A percentile compares a stretch with the other conserved stretches of the same genome.
Evolutionary conservation across 2,797 vertebrate genomes (phyloP).

Genomic region (Platalea minor): DNA sequence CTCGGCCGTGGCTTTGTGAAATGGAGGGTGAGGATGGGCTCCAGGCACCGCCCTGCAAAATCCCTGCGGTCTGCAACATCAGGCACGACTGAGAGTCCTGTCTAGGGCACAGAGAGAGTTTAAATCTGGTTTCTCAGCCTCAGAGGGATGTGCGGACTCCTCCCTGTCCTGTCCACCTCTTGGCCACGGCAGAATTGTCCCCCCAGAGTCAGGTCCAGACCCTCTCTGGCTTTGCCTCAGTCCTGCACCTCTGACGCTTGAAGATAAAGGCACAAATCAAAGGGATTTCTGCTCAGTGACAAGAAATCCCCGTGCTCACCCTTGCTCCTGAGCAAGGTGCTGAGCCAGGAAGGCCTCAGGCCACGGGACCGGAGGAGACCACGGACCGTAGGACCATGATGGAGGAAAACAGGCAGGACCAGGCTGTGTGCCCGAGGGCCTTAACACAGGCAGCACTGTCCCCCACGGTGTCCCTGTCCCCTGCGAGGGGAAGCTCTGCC

Average conservation of each 20-base stretch:
- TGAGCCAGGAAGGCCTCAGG: background rate
- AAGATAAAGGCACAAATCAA: background rate
- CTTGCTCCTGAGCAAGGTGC: background rate
- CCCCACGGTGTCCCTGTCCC: background rate
- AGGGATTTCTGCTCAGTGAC: background rate
- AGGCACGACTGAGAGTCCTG: accelerated
- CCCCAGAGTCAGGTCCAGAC: background rate
- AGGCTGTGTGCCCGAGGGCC: background rate
- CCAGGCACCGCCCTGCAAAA: background rate
- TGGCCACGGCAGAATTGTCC: background rate
- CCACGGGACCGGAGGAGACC: background rate
- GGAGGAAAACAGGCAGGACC: background rate
- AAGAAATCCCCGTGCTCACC: background rate
- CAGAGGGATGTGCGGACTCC: too few relatives aligned
- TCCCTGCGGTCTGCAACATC: accelerated
- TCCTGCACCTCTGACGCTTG: background rate
- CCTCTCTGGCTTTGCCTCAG: background rate
- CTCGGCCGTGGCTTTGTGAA: background rate
- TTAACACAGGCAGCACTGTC: background rate
- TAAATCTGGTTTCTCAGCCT: background rate
- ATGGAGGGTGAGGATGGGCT: accelerated
- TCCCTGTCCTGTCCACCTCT: background rate
- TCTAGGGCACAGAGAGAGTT: background rate
- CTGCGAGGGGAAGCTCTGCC: background rate
- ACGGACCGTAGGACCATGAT: accelerated